A percentile compares a stretch with the other conserved stretches of the same genome.
phyloP scores from a whole-genome alignment of 1,140 invertebrate genomes.

The Dreissena rostriformis region DNA sequence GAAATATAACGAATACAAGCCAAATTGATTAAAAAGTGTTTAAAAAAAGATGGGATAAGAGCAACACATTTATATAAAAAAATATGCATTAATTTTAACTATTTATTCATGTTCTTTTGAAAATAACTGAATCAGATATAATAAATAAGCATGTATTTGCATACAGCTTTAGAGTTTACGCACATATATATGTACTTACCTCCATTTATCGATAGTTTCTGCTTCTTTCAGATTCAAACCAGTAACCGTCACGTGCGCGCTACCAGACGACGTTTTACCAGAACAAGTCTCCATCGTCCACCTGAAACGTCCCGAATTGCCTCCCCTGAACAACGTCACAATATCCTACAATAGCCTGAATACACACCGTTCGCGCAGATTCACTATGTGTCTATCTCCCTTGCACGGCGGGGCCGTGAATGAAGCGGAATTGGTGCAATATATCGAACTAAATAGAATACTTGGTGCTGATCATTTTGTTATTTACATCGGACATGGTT shows the following conservation, averaged over 20 bases:
- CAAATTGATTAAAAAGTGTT: too few relatives aligned
- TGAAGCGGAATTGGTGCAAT: slow-evolving; percentile 1
- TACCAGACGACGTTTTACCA: neutral
- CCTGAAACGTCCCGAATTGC: neutral
- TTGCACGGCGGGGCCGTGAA: neutral
- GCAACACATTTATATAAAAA: too few relatives aligned
- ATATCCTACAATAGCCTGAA: neutral
- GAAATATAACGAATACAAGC: too few relatives aligned
- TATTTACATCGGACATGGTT: neutral
- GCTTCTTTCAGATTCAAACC: slow-evolving; percentile 1
- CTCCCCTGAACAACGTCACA: neutral
- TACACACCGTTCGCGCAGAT: neutral
- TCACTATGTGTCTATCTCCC: neutral
- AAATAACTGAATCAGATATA: too few relatives aligned
- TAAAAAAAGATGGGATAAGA: too few relatives aligned
- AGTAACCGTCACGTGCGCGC: neutral
- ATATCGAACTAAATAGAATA: neutral
- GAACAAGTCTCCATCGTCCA: neutral
- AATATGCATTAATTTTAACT: too few relatives aligned
- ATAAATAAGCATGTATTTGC: too few relatives aligned
- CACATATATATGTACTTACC: too few relatives aligned
- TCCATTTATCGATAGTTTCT: too few relatives aligned
- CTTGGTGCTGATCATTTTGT: neutral
- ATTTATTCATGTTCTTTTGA: too few relatives aligned
- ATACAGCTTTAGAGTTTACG: too few relatives aligned